Percentiles rank a stretch among this genome's conserved stretches.
Conservation (phyloP, 2,113 vertebrate genomes). For the Willisornis vidua region DNA sequence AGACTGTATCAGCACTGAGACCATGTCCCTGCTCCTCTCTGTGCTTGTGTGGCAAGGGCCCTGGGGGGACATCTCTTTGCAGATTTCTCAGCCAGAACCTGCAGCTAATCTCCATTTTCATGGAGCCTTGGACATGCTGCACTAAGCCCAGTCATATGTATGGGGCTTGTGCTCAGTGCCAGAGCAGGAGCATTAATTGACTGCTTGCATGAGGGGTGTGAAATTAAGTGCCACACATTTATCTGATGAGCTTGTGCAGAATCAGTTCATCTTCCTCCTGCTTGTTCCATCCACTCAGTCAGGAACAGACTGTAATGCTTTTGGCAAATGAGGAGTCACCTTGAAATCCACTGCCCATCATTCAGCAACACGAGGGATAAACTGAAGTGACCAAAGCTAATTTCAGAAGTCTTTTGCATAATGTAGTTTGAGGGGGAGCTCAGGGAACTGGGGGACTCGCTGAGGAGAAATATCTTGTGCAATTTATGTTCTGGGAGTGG, state of each 20-base stretch:
- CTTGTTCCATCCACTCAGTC: neutral
- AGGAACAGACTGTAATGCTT: neutral
- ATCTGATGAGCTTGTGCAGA: neutral
- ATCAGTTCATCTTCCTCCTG: neutral
- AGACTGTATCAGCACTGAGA: neutral
- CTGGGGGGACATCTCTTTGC: neutral
- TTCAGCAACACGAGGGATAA: constrained; percentile 10
- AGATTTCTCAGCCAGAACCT: neutral
- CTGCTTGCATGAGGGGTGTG: constrained; percentile 7
- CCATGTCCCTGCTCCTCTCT: neutral
- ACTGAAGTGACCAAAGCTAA: constrained; percentile 36
- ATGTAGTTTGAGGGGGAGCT: neutral
- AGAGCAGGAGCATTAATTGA: constrained; percentile 26
- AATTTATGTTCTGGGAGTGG: neutral
- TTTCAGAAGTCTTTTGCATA: constrained; percentile 31
- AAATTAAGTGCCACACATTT: neutral
- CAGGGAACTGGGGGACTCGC: neutral
- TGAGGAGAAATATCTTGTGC: neutral
- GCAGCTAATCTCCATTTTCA: constrained; percentile 21
- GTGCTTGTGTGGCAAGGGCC: neutral
- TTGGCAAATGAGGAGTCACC: constrained; percentile 49
- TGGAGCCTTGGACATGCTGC: neutral
- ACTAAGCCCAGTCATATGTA: neutral
- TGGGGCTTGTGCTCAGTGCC: neutral
- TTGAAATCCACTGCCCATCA: constrained; percentile 9